phyloP scores from a whole-genome alignment of 1,140 invertebrate genomes.

The Pseudomyrmex cubaensis region DNA sequence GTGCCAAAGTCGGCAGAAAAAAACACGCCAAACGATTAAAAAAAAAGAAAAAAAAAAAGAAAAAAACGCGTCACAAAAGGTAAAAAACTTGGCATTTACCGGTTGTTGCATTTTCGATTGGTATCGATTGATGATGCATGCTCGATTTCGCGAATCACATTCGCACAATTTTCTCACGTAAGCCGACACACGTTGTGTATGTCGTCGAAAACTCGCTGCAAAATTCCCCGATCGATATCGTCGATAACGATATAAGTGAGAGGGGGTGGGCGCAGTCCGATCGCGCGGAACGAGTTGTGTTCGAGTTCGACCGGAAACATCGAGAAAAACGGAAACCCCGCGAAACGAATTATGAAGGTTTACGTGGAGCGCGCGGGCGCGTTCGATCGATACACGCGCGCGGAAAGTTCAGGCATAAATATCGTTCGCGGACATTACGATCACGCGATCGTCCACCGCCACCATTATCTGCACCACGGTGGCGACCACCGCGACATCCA shows the following conservation, averaged over 20 bases:
- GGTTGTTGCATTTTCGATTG: constrained; percentile 6
- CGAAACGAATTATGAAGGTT: constrained; percentile 62
- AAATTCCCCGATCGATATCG: too few relatives aligned
- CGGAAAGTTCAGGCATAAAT: neutral
- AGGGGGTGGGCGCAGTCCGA: too few relatives aligned
- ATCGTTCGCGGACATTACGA: neutral
- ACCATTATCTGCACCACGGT: neutral
- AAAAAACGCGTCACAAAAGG: neutral
- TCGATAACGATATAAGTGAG: too few relatives aligned
- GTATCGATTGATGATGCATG: neutral
- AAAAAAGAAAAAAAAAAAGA: neutral
- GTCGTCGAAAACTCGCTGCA: too few relatives aligned
- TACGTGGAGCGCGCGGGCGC: constrained; percentile 68
- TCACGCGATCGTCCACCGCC: neutral
- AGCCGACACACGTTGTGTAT: neutral
- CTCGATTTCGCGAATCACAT: neutral
- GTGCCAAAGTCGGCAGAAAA: neutral
- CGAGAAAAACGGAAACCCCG: neutral
- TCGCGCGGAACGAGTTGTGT: too few relatives aligned
- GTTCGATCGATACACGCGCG: constrained; percentile 68
- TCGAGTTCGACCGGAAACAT: neutral
- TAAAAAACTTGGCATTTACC: neutral
- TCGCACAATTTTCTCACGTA: neutral
- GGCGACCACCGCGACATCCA: neutral
- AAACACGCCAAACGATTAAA: neutral